Evolutionary conservation across 2,113 vertebrate genomes (phyloP).

Genomic region (Neogobius melanostomus): DNA sequence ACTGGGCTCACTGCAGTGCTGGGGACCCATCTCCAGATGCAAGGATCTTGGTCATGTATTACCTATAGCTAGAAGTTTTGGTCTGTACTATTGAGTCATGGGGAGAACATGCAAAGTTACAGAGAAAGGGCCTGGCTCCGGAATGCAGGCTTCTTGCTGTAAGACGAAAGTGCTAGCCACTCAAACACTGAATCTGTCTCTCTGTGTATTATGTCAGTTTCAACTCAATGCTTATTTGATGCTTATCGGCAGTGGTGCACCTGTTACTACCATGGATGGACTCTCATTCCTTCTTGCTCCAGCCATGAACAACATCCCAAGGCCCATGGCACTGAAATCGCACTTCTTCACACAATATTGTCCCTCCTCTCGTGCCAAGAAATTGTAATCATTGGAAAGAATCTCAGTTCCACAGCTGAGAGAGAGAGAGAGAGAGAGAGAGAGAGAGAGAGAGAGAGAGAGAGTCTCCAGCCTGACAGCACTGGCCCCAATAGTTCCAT

Average conservation of each 20-base stretch:
- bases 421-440: too few species aligned
- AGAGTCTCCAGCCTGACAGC: background rate
- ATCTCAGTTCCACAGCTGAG: slow-evolving; percentile 32
- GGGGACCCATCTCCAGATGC: too few species aligned
- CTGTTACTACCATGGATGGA: slow-evolving; percentile 28
- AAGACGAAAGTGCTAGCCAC: too few species aligned
- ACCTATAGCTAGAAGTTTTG: too few species aligned
- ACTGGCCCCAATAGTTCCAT: slow-evolving; percentile 12
- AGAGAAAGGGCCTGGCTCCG: too few species aligned
- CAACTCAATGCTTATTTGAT: slow-evolving; percentile 38
- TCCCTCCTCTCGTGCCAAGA: slow-evolving; percentile 32
- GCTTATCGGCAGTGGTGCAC: slow-evolving; percentile 35
- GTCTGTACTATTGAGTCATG: too few species aligned
- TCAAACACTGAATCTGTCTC: too few species aligned
- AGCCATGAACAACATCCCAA: slow-evolving; percentile 1
- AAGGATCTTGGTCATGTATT: too few species aligned
- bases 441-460: too few species aligned
- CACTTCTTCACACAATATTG: slow-evolving; percentile 29
- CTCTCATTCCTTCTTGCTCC: slow-evolving; percentile 10
- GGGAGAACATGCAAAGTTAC: too few species aligned
- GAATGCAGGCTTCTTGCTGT: too few species aligned
- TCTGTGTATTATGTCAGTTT: background rate
- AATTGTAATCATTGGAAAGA: slow-evolving; percentile 44
- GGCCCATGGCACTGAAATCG: slow-evolving; percentile 8
- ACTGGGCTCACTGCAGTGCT: too few species aligned